These are phyloP conservation scores for Chorisops tibialis DNA, from an alignment of 2,888 invertebrate genomes.

Conservation along the genomic window DNA sequence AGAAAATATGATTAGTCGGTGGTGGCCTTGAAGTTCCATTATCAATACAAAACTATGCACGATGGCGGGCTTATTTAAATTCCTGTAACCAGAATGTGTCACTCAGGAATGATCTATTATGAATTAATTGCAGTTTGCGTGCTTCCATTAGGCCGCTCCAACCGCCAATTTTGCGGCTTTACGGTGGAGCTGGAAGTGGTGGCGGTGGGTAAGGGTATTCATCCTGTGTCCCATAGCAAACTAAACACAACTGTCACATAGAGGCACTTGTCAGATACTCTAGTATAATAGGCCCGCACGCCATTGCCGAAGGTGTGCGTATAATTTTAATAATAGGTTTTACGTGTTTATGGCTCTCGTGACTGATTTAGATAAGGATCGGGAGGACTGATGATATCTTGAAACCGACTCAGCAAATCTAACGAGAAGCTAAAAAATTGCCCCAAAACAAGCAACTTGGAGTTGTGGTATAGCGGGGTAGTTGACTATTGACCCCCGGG, in stretches of 20 bases:
- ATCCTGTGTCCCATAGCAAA: not conserved
- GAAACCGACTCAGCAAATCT: slow-evolving; percentile 26
- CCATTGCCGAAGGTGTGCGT: slow-evolving; percentile 27
- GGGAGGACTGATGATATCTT: slow-evolving; percentile 22
- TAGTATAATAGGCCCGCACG: slow-evolving; percentile 5
- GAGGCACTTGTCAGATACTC: not conserved
- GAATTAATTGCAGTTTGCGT: slow-evolving; percentile 30
- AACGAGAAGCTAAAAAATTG: slow-evolving; percentile 12
- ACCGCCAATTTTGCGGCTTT: not conserved
- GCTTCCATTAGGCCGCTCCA: slow-evolving; percentile 17
- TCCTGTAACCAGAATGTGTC: slow-evolving; percentile 29
- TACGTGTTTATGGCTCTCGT: slow-evolving; percentile 33
- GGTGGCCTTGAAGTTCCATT: slow-evolving; percentile 17
- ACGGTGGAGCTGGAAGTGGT: not conserved
- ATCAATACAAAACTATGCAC: slow-evolving; percentile 3
- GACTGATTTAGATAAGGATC: slow-evolving; percentile 35
- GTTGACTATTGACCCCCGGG: not conserved
- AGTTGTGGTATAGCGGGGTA: too few species aligned
- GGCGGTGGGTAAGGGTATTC: not conserved
- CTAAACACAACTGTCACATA: slow-evolving; percentile 14
- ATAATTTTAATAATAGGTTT: slow-evolving; percentile 35
- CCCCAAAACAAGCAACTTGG: slow-evolving; percentile 3
- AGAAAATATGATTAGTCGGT: slow-evolving; percentile 4
- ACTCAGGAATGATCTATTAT: slow-evolving; percentile 29
- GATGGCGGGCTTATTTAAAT: slow-evolving; percentile 23